Conservation (phyloP, 2,888 invertebrate genomes). For the Chydorus sphaericus region DNA sequence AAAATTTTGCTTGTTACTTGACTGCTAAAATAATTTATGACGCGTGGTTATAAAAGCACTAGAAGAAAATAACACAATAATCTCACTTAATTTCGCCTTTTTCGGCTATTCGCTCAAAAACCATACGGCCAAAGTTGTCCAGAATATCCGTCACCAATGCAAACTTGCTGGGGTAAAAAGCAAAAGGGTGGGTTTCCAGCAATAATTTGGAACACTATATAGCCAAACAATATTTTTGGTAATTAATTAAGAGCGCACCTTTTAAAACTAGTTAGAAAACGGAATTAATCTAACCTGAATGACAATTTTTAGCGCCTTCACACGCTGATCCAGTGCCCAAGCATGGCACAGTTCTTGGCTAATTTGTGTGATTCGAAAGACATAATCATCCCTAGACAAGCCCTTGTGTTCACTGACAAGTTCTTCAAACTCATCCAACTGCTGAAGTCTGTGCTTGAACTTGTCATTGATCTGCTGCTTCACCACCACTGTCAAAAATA, state of each 20-base stretch:
- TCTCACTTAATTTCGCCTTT: conserved; percentile 42
- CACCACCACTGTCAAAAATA: conserved; percentile 7
- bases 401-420: conserved; percentile 74
- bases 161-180: conserved; percentile 97
- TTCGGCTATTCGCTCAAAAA: conserved; percentile 63
- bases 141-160: conserved; percentile 89
- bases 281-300: conserved; percentile 49
- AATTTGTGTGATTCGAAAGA: conserved; percentile 72
- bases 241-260: background rate
- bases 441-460: conserved; percentile 77
- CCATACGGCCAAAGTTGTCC: conserved; percentile 83
- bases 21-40: background rate
- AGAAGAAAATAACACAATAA: conserved; percentile 3
- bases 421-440: conserved; percentile 88
- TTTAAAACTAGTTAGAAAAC: background rate
- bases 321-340: conserved; percentile 88
- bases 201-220: conserved; percentile 77
- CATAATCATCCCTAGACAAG: conserved; percentile 83
- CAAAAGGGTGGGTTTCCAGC: conserved; percentile 72
- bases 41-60: background rate
- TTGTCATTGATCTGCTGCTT: conserved; percentile 50
- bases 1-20: too few relatives aligned
- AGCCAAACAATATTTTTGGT: background rate
- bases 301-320: conserved; percentile 87
- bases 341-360: conserved; percentile 78